Percentiles rank a stretch among this genome's conserved stretches.
Evolutionary conservation across 2,888 invertebrate genomes (phyloP).

Genomic region (Nasonia oneida): DNA sequence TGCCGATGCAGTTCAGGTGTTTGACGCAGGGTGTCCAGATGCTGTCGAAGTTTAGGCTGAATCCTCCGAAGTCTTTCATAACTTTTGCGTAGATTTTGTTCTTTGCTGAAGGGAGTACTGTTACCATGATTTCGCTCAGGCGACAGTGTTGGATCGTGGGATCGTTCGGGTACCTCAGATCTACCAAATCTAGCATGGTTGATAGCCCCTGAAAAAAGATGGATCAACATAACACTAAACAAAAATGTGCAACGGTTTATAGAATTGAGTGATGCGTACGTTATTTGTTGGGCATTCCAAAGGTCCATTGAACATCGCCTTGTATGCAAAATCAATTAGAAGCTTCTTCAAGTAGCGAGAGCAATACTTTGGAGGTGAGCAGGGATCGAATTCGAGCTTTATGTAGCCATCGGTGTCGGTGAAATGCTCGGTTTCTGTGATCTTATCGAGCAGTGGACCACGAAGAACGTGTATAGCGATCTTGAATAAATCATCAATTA

Average conservation of each 20-base stretch:
- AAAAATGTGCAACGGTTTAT: too few species aligned
- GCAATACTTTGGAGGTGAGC: background rate
- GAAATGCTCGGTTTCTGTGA: background rate
- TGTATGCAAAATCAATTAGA: background rate
- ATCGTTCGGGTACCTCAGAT: background rate
- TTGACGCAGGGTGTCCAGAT: background rate
- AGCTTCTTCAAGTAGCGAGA: background rate
- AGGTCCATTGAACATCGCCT: background rate
- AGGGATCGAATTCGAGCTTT: slow-evolving; percentile 12
- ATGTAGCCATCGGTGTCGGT: slow-evolving; percentile 1
- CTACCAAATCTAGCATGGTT: background rate
- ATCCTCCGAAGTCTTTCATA: background rate
- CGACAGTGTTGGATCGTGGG: background rate
- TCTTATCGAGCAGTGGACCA: too few species aligned
- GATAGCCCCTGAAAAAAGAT: background rate
- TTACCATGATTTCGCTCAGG: background rate
- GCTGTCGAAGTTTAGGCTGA: background rate
- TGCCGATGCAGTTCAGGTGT: background rate
- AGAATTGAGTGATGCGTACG: background rate
- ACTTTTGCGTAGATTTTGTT: background rate
- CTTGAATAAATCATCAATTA: too few species aligned
- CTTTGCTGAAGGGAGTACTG: background rate
- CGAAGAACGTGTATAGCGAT: too few species aligned
- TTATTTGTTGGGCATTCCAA: slow-evolving; percentile 42
- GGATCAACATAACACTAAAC: too few species aligned